Percentiles rank a stretch among this genome's conserved stretches.
These are phyloP conservation scores for Nettapus auritus DNA, from an alignment of 2,113 vertebrate genomes.

Conservation along the genomic window DNA sequence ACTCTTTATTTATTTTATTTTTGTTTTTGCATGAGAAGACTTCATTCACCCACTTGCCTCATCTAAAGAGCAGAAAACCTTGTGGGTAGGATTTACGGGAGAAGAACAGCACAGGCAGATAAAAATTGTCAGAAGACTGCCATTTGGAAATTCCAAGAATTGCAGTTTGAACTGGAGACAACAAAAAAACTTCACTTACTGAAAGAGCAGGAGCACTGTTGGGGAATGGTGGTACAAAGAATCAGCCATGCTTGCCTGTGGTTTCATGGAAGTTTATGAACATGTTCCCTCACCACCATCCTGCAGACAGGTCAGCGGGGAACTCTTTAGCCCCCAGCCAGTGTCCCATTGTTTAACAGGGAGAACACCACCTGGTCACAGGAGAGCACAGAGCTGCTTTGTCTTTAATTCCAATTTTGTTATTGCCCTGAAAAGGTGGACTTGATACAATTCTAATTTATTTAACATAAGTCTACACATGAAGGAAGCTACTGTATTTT, in stretches of 20 bases:
- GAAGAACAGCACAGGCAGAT: background rate
- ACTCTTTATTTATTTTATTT: background rate
- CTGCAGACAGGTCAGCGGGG: background rate
- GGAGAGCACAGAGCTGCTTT: background rate
- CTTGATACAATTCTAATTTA: background rate
- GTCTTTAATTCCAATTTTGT: background rate
- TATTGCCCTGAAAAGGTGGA: background rate
- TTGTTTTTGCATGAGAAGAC: background rate
- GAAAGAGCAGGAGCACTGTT: background rate
- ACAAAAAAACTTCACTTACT: background rate
- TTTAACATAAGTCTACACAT: background rate
- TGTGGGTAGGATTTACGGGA: background rate
- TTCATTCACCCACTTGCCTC: background rate
- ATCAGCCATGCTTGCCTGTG: background rate
- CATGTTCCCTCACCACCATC: accelerated
- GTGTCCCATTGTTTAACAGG: background rate
- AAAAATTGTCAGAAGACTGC: background rate
- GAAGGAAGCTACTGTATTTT: background rate
- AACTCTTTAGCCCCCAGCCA: background rate
- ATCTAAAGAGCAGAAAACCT: background rate
- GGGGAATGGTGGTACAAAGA: no score
- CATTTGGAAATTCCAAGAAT: background rate
- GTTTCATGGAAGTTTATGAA: accelerated
- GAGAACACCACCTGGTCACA: background rate
- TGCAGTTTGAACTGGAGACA: background rate